Evolutionary conservation across 1,140 invertebrate genomes (phyloP).

Genomic region (Ectropis grisescens): DNA sequence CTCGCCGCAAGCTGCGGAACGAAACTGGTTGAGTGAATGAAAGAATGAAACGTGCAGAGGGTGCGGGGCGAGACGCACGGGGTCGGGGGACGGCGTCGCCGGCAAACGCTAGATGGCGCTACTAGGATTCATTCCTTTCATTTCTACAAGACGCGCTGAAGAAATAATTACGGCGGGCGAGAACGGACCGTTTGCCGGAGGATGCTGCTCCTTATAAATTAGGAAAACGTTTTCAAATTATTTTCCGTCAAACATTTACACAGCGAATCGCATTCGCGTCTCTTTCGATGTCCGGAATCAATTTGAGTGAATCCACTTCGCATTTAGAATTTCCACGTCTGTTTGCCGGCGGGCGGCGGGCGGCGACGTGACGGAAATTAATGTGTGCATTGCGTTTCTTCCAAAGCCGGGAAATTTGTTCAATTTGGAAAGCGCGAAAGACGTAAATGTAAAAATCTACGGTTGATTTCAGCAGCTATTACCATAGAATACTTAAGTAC

Average conservation of each 20-base stretch:
- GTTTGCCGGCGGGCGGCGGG: conserved; percentile 15
- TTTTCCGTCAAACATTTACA: conserved; percentile 44
- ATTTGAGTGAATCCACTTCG: conserved; percentile 41
- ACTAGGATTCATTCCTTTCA: conserved; percentile 7
- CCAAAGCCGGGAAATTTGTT: too few species aligned
- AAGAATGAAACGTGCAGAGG: conserved; percentile 5
- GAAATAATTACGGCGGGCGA: conserved; percentile 27
- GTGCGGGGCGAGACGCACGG: conserved; percentile 21
- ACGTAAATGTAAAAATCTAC: too few species aligned
- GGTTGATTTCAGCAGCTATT: too few species aligned
- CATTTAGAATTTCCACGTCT: conserved; percentile 38
- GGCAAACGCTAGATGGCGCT: conserved; percentile 59
- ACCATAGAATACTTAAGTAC: too few species aligned
- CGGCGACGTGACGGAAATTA: conserved; percentile 46
- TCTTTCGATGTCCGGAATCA: conserved; percentile 44
- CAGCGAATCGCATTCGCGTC: conserved; percentile 21
- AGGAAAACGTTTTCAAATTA: conserved; percentile 52
- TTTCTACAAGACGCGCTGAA: conserved; percentile 14
- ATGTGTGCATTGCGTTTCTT: conserved; percentile 48
- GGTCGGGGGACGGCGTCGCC: background rate
- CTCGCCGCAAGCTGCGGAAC: conserved; percentile 26
- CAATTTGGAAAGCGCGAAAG: too few species aligned
- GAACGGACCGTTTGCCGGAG: conserved; percentile 4
- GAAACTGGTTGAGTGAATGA: conserved; percentile 49
- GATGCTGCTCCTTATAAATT: conserved; percentile 31